Base-by-base conservation (phyloP, 2,113 vertebrate species). In the Mastomys natalensis region DNA sequence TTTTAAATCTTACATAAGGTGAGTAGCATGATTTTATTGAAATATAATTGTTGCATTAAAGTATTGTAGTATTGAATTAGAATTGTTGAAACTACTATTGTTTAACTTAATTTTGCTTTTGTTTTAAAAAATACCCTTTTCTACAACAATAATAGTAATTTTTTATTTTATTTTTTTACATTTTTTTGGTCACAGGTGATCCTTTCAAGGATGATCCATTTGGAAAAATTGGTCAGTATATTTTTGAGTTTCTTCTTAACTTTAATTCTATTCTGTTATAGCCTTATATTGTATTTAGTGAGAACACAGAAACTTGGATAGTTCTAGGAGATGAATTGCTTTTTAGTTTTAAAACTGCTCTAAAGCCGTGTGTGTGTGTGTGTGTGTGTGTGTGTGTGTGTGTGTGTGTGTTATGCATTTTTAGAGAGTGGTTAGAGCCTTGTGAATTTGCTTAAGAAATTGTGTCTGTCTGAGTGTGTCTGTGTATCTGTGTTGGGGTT, bases 141-240 rank as follows among this genome's bases (percentile, higher is more conserved):
- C 31, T 21, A 92, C n/a, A 81, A 55, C 64, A 95, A 76, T 95
- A 93, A 24, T 77, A 11, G 53, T 76, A 89, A 94, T 89, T 86
- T 92, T 90, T 94, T 87, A 21, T 43, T 22, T 22, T 64, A 9
- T 11, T 51, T 78, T 15, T 58, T 13, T n/a, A 55, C 9, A 7
- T 40, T 58, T n/a, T 84, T 80, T 96, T 98, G 91, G 62, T 96
- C 88, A 95, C 87, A 99, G 99, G 98, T 94, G 99, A 99, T 98
- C 99, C 99, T 92, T 99, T 99, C 98, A 99, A 99, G 97, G 99
- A 99, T 97, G 99, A 99, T 98, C 99, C 99, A 66, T 99, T 99
- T 98, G 99, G 99, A 91, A 99, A 99, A 99, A 99, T 99, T 87
- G 99, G 99, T 99, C 87, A 98, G 98, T 98, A 95, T 93, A 76